Evolutionary conservation across 2,113 vertebrate species (phyloP), one percentile per base, ranked within the genome.

Genomic region (Micromys minutus): DNA sequence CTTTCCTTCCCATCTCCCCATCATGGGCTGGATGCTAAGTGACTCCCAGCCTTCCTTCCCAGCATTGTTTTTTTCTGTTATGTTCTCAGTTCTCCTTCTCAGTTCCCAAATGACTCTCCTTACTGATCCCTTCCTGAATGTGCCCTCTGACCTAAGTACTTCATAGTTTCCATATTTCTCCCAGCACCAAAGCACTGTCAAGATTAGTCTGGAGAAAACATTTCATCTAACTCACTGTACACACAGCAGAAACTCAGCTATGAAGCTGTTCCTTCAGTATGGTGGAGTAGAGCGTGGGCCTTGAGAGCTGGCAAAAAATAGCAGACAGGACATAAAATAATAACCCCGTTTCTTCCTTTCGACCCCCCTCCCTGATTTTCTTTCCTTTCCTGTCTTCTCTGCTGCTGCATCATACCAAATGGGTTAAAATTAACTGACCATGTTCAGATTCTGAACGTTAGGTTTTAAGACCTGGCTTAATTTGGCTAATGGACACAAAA

Each of bases 391-490:
- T 34, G 42, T 10, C 36, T 63, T 65, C 55, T 79, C 81, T 17
- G 16, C 45, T 3, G 29, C 3, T 45, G 19, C 63, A 16, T 42
- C 61, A 52, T 79, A 79, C 19, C 34, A 34, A 86, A 34, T 79
- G 16, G 11, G 26, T 16, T 87, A 61, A 36, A 83, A 91, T 50
- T 61, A 94, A 69, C 42, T 69, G 74, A 9, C 13, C 34, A 75
- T 65, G 55, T 5, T 52, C 7, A 81, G 65, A 92, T 59, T 86
- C 19, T 87, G 17, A 91, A 3, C n/a, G 16, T 47, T 55, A 69
- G 9, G 55, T 72, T 91, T 95, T 92, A 94, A 94, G 59, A 77
- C 21, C 42, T 16, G 22, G n/a, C 52, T 45, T 42, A 24, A 79
- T 77, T 76, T 77, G 77, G 50, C 22, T 77, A 67, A 72, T 47